phyloP scores from a whole-genome alignment of 2,888 invertebrate species.

The Abscondita cerata region DNA sequence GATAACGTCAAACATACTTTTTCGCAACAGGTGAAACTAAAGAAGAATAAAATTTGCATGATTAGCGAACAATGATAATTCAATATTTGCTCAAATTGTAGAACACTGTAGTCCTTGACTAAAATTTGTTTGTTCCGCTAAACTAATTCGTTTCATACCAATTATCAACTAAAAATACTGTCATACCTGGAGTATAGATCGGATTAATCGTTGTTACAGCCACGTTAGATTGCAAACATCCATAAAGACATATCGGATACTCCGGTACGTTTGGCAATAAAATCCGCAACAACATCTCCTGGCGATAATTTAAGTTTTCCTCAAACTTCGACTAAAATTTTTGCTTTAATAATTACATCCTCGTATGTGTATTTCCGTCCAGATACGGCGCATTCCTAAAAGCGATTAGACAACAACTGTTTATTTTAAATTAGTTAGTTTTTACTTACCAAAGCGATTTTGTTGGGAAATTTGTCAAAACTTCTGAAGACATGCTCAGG shows the following conservation, averaged over 20 bases:
- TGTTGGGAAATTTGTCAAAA: conserved; percentile 62
- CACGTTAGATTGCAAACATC: conserved; percentile 73
- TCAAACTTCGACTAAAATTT: conserved; percentile 63
- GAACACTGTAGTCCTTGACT: too few species aligned
- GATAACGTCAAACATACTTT: too few species aligned
- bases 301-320: conserved; percentile 69
- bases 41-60: too few species aligned
- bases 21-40: too few species aligned
- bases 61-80: too few species aligned
- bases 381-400: conserved; percentile 56
- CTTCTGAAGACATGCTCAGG: conserved; percentile 65
- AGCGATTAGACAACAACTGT: not conserved
- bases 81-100: too few species aligned
- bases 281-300: conserved; percentile 73
- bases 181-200: conserved; percentile 64
- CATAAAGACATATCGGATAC: conserved; percentile 70
- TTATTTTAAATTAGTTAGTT: not conserved
- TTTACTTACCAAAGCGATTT: conserved; percentile 67
- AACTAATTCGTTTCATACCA: too few species aligned
- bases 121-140: too few species aligned
- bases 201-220: conserved; percentile 78
- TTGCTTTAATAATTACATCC: conserved; percentile 68
- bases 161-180: too few species aligned
- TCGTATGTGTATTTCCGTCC: conserved; percentile 77
- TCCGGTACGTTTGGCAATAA: conserved; percentile 81